A percentile compares a stretch with the other conserved stretches of the same genome.
phyloP scores from a whole-genome alignment of 37 sponge, comb jelly and placozoan genomes.

The Dysidea cf. avara region DNA sequence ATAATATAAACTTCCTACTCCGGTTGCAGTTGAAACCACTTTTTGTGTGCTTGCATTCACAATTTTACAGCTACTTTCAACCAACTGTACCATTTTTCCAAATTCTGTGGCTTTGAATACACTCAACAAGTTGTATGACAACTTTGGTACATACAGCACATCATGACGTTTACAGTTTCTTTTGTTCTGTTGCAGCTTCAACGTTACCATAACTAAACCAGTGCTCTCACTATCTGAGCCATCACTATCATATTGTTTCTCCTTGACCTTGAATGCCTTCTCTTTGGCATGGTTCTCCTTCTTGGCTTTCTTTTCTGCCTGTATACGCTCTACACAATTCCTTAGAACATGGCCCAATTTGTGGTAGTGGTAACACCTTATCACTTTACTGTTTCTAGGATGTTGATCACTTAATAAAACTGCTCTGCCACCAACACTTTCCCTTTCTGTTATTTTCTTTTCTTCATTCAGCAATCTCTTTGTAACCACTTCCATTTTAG shows the following conservation, averaged over 20 bases:
- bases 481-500: slow-evolving; percentile 55
- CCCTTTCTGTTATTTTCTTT: slow-evolving; percentile 18
- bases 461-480: slow-evolving; percentile 40
- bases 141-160: slow-evolving; percentile 57
- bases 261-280: neutral
- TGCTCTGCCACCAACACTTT: neutral
- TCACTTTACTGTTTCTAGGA: too few species aligned
- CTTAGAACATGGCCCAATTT: slow-evolving; percentile 29
- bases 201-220: neutral
- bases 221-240: slow-evolving; percentile 26
- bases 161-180: slow-evolving; percentile 18
- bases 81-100: slow-evolving; percentile 29
- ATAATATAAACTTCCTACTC: too few species aligned
- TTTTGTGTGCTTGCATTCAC: slow-evolving; percentile 6
- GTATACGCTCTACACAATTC: slow-evolving; percentile 17
- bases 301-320: neutral
- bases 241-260: neutral
- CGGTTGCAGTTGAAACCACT: slow-evolving; percentile 24
- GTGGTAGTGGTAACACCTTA: slow-evolving; percentile 33
- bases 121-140: slow-evolving; percentile 53
- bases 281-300: slow-evolving; percentile 11
- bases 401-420: too few species aligned
- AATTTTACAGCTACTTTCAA: slow-evolving; percentile 22
- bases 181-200: slow-evolving; percentile 1
- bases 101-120: slow-evolving; percentile 34